These are phyloP conservation scores for Aleadryas rufinucha DNA, from an alignment of 2,113 vertebrate species.

Conservation along the genomic window DNA sequence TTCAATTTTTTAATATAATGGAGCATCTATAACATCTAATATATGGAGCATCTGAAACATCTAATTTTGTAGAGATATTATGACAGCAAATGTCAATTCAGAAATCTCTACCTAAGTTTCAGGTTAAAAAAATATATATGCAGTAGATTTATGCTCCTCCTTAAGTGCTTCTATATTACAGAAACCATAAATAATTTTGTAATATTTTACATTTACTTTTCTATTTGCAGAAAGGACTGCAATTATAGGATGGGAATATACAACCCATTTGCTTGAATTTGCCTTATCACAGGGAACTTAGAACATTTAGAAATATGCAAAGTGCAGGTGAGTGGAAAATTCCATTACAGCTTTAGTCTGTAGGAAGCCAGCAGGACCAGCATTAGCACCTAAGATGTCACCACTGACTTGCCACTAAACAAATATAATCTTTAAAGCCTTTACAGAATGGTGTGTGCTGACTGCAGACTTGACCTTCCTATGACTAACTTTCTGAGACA, in stretches of 20 bases:
- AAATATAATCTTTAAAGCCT: background rate
- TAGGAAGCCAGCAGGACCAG: background rate
- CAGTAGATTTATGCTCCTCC: background rate
- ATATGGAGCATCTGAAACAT: background rate
- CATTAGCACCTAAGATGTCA: background rate
- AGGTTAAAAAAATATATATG: background rate
- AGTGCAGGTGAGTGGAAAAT: background rate
- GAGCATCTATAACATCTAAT: no score
- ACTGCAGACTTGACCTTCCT: background rate
- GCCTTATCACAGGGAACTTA: background rate
- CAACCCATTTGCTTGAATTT: background rate
- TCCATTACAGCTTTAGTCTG: background rate
- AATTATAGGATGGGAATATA: background rate
- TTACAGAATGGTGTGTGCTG: background rate
- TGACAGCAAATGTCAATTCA: background rate
- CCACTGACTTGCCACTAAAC: background rate
- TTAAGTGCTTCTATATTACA: background rate
- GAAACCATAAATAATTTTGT: background rate
- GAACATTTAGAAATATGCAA: background rate
- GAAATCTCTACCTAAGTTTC: background rate
- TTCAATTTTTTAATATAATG: background rate
- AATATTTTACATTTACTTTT: background rate
- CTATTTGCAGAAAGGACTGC: background rate
- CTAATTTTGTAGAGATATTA: background rate
- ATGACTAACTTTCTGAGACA: background rate